Evolutionary conservation across 2,113 vertebrate genomes (phyloP).

Genomic region (Malurus melanocephalus): DNA sequence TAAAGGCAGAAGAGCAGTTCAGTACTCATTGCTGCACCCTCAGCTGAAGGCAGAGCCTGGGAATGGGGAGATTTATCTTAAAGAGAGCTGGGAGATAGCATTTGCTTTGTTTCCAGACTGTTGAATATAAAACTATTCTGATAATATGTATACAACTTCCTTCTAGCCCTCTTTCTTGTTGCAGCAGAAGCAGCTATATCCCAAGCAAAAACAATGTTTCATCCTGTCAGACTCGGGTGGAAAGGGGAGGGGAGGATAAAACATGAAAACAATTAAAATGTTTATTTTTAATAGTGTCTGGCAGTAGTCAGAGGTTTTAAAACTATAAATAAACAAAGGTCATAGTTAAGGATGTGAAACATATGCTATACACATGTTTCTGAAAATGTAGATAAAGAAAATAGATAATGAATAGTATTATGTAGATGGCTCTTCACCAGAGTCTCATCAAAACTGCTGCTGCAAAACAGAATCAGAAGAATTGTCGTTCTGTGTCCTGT

Average conservation of each 20-base stretch:
- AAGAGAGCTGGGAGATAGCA: neutral
- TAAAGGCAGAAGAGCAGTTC: neutral
- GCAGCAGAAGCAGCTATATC: conserved; percentile 14
- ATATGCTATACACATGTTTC: conserved; percentile 43
- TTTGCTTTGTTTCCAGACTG: conserved; percentile 15
- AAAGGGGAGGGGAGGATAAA: conserved; percentile 48
- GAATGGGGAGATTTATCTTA: conserved; percentile 8
- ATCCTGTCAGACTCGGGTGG: conserved; percentile 57
- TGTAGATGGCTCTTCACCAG: neutral
- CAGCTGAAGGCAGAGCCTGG: neutral
- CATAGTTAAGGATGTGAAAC: conserved; percentile 50
- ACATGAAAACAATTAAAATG: conserved; percentile 66
- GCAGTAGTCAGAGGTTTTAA: conserved; percentile 56
- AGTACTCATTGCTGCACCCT: neutral
- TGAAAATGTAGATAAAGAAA: conserved; percentile 44
- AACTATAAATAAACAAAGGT: conserved; percentile 65
- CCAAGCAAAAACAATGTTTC: conserved; percentile 54
- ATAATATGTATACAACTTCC: conserved; percentile 27
- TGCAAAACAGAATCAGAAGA: neutral
- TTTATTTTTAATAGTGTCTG: conserved; percentile 67
- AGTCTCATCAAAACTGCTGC: neutral
- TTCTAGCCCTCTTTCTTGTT: neutral
- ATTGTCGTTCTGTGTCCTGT: neutral
- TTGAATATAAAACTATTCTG: neutral
- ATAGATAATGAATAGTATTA: neutral